Evolutionary conservation across 2,113 vertebrate genomes (phyloP), one percentile per base, ranked within the genome.

Genomic region (Callospermophilus lateralis): DNA sequence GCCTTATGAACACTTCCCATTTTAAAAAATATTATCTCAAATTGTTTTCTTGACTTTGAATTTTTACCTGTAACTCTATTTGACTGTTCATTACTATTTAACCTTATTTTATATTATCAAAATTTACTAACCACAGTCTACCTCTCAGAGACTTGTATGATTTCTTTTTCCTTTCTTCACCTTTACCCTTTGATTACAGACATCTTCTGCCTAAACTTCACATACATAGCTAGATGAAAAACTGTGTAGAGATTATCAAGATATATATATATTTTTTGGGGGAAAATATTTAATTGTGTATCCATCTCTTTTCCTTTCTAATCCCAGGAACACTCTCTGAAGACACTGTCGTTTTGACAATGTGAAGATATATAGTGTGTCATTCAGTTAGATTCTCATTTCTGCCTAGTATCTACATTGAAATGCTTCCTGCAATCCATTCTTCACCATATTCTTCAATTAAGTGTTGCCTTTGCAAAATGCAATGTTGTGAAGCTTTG

Each of bases 181-280:
- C 42, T 80, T 61, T 24, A 28, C 34, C 12, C 15, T 86, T 55
- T 86, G 34, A 67, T 12, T n/a, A 72, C 51, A 88, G 45, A 34
- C 3, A 34, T 83, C 42, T 55, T 95, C 51, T 74, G 20, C 74
- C 45, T 90, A 81, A 81, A 92, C 2, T 45, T 53, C 61, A 92
- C 45, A 30, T 15, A 51, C 28, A 34, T 48, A 1, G 0, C 3
- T 15, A 42, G 8, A 30, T 81, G 55, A 61, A 72, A 84, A 65
- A 22, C 6, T 65, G 10, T 78, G 11, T 17, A 26, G 6, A 67
- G 12, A 45, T 19, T 74, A 70, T 2, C 61, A 55, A 11, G 48
- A 45, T 37, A 37, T 67, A 51, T 53, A 20, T 39, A 2, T 55
- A 53, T 85, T 67, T 87, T 4, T 22, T 79, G 32, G 26, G 24